Evolutionary conservation across 2,888 invertebrate species (phyloP).

Genomic region (Crocallis elinguaria): DNA sequence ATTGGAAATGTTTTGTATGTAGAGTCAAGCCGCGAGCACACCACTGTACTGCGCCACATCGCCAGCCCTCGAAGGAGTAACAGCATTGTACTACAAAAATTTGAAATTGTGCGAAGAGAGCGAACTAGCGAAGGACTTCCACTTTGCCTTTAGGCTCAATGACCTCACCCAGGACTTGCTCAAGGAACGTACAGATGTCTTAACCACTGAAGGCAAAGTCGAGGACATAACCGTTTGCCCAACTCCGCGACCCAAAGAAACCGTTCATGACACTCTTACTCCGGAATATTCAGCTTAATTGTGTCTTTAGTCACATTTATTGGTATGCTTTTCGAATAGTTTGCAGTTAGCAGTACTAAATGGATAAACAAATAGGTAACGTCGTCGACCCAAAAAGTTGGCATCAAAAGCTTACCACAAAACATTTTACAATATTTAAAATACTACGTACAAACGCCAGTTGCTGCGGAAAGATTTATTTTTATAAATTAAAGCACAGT

Average conservation of each 20-base stretch:
- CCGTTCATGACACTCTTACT: constrained; percentile 45
- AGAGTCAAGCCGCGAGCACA: constrained; percentile 97
- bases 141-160: constrained; percentile 65
- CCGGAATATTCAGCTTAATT: constrained; percentile 47
- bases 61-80: constrained; percentile 89
- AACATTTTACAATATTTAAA: too few relatives aligned
- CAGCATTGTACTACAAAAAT: constrained; percentile 96
- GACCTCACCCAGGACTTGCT: constrained; percentile 61
- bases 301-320: constrained; percentile 4
- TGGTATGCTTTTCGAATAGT: background rate
- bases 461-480: background rate
- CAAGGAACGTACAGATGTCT: constrained; percentile 40
- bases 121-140: constrained; percentile 62
- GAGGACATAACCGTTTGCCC: constrained; percentile 19
- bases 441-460: background rate
- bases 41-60: constrained; percentile 94
- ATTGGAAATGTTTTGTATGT: constrained; percentile 40
- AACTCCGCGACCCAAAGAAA: constrained; percentile 36
- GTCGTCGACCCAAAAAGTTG: too few relatives aligned
- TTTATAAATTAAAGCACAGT: constrained; percentile 9
- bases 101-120: constrained; percentile 88
- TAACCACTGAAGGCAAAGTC: constrained; percentile 21
- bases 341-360: background rate
- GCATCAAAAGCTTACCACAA: too few relatives aligned
- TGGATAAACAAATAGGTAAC: too few relatives aligned